These are phyloP conservation scores for Ceyx erithaca DNA, from an alignment of 2,797 vertebrate genomes.

Conservation along the genomic window DNA sequence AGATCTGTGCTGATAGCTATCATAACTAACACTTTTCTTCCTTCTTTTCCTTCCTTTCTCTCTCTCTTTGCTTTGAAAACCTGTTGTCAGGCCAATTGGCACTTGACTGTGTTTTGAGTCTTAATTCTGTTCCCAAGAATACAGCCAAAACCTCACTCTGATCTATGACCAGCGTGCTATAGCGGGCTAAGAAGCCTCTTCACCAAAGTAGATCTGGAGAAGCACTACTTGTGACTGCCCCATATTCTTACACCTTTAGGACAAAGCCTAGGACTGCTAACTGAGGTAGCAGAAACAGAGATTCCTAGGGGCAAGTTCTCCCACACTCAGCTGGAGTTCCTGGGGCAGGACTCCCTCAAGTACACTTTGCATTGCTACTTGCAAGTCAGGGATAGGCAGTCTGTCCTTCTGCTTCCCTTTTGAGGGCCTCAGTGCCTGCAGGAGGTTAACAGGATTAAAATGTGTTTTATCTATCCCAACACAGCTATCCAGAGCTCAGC, in stretches of 20 bases:
- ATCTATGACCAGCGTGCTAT: no score
- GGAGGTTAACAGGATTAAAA: slow-evolving; percentile 16
- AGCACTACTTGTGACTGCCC: rapidly evolving
- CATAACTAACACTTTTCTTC: no score
- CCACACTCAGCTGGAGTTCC: not conserved
- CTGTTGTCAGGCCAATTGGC: no score
- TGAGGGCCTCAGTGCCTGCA: not conserved
- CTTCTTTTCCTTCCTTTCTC: no score
- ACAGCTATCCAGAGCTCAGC: not conserved
- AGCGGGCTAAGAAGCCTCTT: not conserved
- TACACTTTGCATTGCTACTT: not conserved
- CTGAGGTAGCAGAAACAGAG: not conserved
- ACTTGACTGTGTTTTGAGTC: no score
- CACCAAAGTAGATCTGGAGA: not conserved
- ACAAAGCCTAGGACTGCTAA: not conserved
- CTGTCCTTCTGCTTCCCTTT: not conserved
- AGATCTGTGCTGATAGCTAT: no score
- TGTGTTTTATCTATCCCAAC: slow-evolving; percentile 9
- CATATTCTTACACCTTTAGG: not conserved
- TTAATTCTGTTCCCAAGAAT: no score
- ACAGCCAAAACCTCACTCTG: no score
- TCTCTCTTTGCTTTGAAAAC: no score
- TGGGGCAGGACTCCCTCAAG: not conserved
- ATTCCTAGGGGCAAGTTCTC: not conserved
- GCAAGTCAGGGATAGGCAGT: not conserved